phyloP scores from a whole-genome alignment of 2,888 invertebrate genomes.

The Brachycybe producta region DNA sequence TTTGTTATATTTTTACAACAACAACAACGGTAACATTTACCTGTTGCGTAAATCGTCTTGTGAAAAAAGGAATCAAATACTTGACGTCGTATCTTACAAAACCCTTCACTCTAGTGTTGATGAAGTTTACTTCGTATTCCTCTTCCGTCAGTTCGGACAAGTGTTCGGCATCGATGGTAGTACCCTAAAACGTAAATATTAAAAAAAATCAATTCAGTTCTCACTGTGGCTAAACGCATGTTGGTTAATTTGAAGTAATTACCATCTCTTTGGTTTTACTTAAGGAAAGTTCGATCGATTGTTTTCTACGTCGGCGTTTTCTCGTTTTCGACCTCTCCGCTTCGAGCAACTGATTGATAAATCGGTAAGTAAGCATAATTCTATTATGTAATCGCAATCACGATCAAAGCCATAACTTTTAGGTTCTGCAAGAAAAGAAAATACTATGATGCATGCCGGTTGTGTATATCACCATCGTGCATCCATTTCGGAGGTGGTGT shows the following conservation, averaged over 20 bases:
- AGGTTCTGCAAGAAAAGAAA: too few species aligned
- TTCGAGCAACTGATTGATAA: slow-evolving; percentile 50
- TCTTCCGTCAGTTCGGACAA: slow-evolving; percentile 75
- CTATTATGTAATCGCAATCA: too few species aligned
- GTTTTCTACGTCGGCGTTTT: slow-evolving; percentile 25
- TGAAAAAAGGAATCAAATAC: slow-evolving; percentile 92
- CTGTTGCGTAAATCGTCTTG: slow-evolving; percentile 86
- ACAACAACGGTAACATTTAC: slow-evolving; percentile 35
- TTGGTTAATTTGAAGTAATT: too few species aligned
- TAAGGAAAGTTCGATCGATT: slow-evolving; percentile 58
- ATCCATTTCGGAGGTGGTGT: too few species aligned
- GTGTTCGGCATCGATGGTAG: slow-evolving; percentile 85
- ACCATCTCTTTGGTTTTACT: slow-evolving; percentile 97
- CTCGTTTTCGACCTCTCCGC: slow-evolving; percentile 46
- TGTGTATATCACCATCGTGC: too few species aligned
- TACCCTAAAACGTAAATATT: slow-evolving; percentile 44
- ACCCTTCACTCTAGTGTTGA: slow-evolving; percentile 51
- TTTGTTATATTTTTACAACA: not conserved
- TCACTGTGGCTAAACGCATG: too few species aligned
- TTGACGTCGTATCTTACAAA: slow-evolving; percentile 85
- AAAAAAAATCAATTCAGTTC: too few species aligned
- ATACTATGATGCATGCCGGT: too few species aligned
- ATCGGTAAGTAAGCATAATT: slow-evolving; percentile 11
- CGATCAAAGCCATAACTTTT: too few species aligned
- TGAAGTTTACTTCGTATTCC: slow-evolving; percentile 77